These are phyloP conservation scores for Ashinkailepas kermadecensis DNA, from an alignment of 2,888 invertebrate species.

Conservation along the genomic window DNA sequence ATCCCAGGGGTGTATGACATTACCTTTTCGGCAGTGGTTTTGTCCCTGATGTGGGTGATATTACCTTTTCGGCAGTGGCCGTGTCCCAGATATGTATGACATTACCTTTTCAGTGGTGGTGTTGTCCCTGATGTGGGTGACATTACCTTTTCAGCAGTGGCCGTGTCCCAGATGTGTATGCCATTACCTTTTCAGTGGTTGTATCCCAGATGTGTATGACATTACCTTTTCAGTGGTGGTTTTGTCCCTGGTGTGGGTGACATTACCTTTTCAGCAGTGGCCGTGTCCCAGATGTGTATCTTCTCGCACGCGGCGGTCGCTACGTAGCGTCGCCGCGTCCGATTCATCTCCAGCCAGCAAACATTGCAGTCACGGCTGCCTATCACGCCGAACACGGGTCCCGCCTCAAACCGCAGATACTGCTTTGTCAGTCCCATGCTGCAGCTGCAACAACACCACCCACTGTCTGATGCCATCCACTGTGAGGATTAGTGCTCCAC, in stretches of 20 bases:
- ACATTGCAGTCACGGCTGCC: constrained; percentile 71
- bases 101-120: not conserved
- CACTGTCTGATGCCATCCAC: too few species aligned
- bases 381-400: constrained; percentile 80
- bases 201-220: not conserved
- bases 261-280: constrained; percentile 67
- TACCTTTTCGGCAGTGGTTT: too few species aligned
- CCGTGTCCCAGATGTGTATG: not conserved
- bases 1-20: not conserved
- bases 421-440: constrained; percentile 84
- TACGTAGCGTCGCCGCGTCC: constrained; percentile 70
- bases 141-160: not conserved
- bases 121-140: constrained; percentile 16
- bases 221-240: not conserved
- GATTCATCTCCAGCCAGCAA: constrained; percentile 66
- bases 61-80: constrained; percentile 69
- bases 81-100: constrained; percentile 41
- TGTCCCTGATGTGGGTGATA: too few species aligned
- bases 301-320: constrained; percentile 91
- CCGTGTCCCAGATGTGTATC: constrained; percentile 88
- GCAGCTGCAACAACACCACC: too few species aligned
- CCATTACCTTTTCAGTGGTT: not conserved
- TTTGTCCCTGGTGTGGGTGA: not conserved
- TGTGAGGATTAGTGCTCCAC: too few species aligned
- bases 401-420: constrained; percentile 78